phyloP scores from a whole-genome alignment of 2,888 invertebrate species.

The Drosophila quasianomalipes region DNA sequence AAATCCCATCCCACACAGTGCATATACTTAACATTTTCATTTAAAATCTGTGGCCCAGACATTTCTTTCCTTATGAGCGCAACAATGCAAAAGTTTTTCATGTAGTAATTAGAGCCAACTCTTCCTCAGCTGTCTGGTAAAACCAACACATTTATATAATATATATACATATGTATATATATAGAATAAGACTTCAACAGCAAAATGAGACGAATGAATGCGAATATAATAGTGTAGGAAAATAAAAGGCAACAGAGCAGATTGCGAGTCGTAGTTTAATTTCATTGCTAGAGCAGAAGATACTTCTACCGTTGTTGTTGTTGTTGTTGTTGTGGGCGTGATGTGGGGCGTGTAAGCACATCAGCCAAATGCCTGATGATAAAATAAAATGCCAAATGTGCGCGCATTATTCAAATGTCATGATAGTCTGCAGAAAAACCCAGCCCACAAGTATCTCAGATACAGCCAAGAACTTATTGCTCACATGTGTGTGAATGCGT shows the following conservation, averaged over 20 bases:
- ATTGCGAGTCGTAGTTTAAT: constrained; percentile 68
- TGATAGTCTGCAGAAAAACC: constrained; percentile 59
- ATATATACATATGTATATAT: neutral
- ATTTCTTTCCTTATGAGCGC: constrained; percentile 26
- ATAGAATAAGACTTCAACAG: constrained; percentile 5
- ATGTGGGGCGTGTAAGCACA: constrained; percentile 54
- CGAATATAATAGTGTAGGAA: constrained; percentile 61
- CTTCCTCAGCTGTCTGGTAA: constrained; percentile 8
- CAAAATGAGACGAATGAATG: constrained; percentile 60
- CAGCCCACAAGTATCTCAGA: constrained; percentile 5
- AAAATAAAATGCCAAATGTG: constrained; percentile 80
- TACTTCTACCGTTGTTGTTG: constrained; percentile 18
- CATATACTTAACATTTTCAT: constrained; percentile 62
- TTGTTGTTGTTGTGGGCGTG: constrained; percentile 21
- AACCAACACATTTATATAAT: neutral
- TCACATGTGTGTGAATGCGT: neutral
- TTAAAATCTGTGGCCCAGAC: constrained; percentile 45
- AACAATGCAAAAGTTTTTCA: constrained; percentile 62
- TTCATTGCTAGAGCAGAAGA: constrained; percentile 60
- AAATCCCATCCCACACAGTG: constrained; percentile 25
- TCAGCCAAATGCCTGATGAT: constrained; percentile 74
- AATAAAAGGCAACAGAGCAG: constrained; percentile 55
- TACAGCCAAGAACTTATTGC: constrained; percentile 10
- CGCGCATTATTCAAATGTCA: constrained; percentile 78
- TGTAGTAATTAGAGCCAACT: constrained; percentile 62